Evolutionary conservation across 2,888 invertebrate species (phyloP).

Genomic region (Eumerus sabulonum): DNA sequence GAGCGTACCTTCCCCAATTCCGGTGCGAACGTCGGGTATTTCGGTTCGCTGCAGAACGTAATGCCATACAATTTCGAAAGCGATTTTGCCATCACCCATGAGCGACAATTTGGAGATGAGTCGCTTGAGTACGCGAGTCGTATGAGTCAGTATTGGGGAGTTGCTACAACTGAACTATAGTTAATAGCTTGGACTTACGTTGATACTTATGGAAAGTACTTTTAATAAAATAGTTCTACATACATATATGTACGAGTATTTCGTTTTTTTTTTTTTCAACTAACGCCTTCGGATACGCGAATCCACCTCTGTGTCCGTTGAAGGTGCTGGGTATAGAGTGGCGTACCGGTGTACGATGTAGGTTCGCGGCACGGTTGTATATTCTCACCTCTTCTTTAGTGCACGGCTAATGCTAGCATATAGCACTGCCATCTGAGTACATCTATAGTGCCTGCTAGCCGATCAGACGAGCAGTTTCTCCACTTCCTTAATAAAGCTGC

Average conservation of each 20-base stretch:
- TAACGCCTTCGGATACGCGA: too few species aligned
- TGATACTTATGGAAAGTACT: not conserved
- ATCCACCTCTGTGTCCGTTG: too few species aligned
- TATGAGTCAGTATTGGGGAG: constrained; percentile 95
- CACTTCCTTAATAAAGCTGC: too few species aligned
- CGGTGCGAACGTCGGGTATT: constrained; percentile 92
- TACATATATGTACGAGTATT: not conserved
- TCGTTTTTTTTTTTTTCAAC: not conserved
- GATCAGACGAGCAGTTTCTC: too few species aligned
- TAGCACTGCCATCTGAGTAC: too few species aligned
- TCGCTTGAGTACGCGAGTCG: constrained; percentile 89
- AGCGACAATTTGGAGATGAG: constrained; percentile 84
- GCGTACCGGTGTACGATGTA: too few species aligned
- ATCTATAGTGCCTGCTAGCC: too few species aligned
- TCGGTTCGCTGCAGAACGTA: constrained; percentile 89
- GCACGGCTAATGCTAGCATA: too few species aligned
- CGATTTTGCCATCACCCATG: constrained; percentile 90
- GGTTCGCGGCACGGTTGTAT: too few species aligned
- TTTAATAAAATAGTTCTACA: not conserved
- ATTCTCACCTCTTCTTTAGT: too few species aligned
- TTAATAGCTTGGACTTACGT: too few species aligned
- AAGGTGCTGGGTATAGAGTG: too few species aligned
- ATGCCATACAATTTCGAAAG: constrained; percentile 92
- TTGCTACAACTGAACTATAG: constrained; percentile 90
- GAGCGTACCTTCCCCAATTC: constrained; percentile 80